Evolutionary conservation across 2,113 vertebrate species (phyloP).

Genomic region (Chaetodon auriga): DNA sequence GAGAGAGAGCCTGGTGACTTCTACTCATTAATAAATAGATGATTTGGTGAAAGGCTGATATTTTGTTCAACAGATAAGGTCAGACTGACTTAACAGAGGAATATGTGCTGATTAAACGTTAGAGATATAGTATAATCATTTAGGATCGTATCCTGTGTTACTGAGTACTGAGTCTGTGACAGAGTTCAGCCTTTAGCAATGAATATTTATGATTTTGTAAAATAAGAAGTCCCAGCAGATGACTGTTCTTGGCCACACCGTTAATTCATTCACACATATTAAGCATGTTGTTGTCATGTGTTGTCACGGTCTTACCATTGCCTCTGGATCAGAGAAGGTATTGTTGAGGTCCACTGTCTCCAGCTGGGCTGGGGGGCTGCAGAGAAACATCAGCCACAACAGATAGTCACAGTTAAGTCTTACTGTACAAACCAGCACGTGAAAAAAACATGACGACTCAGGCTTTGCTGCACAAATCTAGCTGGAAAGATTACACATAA

Average conservation of each 20-base stretch:
- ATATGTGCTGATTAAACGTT: not conserved
- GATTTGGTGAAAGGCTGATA: not conserved
- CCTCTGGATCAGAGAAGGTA: slow-evolving; percentile 91
- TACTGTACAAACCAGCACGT: not conserved
- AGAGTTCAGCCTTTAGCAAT: not conserved
- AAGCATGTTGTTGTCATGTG: not conserved
- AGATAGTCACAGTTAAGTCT: not conserved
- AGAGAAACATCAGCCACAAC: slow-evolving; percentile 30
- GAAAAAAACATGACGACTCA: not conserved
- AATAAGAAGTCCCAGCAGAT: not conserved
- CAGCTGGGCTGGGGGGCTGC: slow-evolving; percentile 88
- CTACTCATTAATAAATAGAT: not conserved
- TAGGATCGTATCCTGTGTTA: not conserved
- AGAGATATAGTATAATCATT: not conserved
- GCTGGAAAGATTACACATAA: not conserved
- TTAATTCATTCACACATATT: not conserved
- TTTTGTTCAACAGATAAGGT: not conserved
- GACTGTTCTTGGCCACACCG: not conserved
- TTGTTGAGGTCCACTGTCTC: slow-evolving; percentile 94
- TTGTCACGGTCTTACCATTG: slow-evolving; percentile 85
- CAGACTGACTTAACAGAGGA: not conserved
- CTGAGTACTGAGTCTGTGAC: not conserved
- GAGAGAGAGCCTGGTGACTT: not conserved
- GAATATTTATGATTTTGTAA: too few species aligned
- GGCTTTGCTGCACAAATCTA: not conserved